A percentile compares a stretch with the other conserved stretches of the same genome.
phyloP scores from a whole-genome alignment of 2,113 vertebrate species.

The Sinosuthora webbiana region DNA sequence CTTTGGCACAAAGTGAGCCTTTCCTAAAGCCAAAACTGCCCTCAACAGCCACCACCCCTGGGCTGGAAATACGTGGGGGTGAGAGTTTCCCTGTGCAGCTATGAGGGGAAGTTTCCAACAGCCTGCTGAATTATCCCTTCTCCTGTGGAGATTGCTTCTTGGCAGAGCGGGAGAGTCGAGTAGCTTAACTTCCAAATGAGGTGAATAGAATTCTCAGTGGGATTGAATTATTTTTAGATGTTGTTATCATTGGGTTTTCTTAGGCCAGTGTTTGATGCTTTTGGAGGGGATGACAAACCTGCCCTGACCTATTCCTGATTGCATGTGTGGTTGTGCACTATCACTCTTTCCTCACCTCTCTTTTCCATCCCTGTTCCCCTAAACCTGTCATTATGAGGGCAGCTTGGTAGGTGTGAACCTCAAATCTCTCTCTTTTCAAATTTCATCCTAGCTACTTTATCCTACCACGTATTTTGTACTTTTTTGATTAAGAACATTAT shows the following conservation, averaged over 20 bases:
- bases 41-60: not conserved
- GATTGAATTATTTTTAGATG: not conserved
- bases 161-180: not conserved
- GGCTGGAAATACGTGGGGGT: not conserved
- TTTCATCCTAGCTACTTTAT: not conserved
- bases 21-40: not conserved
- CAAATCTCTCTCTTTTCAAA: not conserved
- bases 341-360: rapidly evolving
- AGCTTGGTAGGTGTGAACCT: not conserved
- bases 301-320: not conserved
- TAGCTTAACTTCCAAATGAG: not conserved
- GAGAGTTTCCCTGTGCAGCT: not conserved
- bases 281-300: not conserved
- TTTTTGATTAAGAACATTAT: not conserved
- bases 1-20: not conserved
- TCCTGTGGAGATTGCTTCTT: not conserved
- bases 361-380: not conserved
- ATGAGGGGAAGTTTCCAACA: not conserved
- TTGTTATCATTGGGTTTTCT: not conserved
- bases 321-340: no score
- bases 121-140: not conserved
- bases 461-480: not conserved
- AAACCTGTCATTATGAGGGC: not conserved
- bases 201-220: not conserved
- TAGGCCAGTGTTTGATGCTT: not conserved